Percentiles rank a stretch among this genome's conserved stretches.
Evolutionary conservation across 2,113 vertebrate genomes (phyloP).

Genomic region (Phrynocephalus versicolor): DNA sequence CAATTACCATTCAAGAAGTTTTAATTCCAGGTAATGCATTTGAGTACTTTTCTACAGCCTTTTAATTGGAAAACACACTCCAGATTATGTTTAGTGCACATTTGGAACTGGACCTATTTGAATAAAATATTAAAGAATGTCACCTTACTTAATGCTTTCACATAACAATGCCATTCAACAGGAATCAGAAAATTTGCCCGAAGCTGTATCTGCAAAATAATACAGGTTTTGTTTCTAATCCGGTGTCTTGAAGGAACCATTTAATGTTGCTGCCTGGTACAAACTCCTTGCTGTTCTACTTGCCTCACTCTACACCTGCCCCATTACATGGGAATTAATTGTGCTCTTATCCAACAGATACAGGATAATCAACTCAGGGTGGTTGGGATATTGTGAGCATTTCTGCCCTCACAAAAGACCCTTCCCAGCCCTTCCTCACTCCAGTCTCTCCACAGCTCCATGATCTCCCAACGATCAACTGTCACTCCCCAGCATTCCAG

Average conservation of each 20-base stretch:
- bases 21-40: slow-evolving; percentile 24
- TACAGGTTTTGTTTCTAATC: not conserved
- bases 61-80: slow-evolving; percentile 28
- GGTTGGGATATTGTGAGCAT: too few species aligned
- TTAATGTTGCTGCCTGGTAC: not conserved
- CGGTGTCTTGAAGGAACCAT: not conserved
- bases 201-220: not conserved
- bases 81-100: slow-evolving; percentile 24
- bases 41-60: slow-evolving; percentile 20
- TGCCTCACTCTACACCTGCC: not conserved
- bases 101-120: slow-evolving; percentile 9
- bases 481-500: too few species aligned
- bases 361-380: too few species aligned
- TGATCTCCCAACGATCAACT: too few species aligned
- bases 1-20: slow-evolving; percentile 20
- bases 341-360: too few species aligned
- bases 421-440: too few species aligned
- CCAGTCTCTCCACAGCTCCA: too few species aligned
- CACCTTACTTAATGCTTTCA: not conserved
- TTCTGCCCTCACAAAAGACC: too few species aligned
- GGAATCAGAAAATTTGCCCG: not conserved
- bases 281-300: not conserved
- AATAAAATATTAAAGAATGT: slow-evolving; percentile 22
- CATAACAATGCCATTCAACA: not conserved
- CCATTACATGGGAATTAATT: too few species aligned